Percentiles rank a stretch among this genome's conserved stretches.
Evolutionary conservation across 1,140 invertebrate species (phyloP).

Genomic region (Tetramorium parvispinum): DNA sequence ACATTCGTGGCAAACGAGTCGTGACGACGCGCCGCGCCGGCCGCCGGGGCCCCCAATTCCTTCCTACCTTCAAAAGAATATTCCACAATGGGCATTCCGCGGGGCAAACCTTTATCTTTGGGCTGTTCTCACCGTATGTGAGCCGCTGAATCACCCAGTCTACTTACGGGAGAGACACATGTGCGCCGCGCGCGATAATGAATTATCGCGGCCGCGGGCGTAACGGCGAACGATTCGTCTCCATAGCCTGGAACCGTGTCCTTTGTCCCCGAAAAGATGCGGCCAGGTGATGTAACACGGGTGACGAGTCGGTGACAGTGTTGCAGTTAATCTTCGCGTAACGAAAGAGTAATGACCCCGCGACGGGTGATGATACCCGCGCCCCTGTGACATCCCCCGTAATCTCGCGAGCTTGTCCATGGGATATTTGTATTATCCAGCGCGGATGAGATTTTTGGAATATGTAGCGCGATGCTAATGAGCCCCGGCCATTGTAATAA

Average conservation of each 20-base stretch:
- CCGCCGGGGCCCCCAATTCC: slow-evolving; percentile 54
- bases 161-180: slow-evolving; percentile 36
- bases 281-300: slow-evolving; percentile 27
- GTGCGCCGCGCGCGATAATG: slow-evolving; percentile 59
- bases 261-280: slow-evolving; percentile 35
- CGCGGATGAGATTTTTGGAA: slow-evolving; percentile 19
- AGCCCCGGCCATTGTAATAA: slow-evolving; percentile 13
- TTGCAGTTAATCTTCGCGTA: slow-evolving; percentile 45
- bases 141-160: slow-evolving; percentile 38
- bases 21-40: slow-evolving; percentile 60
- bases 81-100: slow-evolving; percentile 68
- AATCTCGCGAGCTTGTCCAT: background rate
- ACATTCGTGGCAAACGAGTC: slow-evolving; percentile 75
- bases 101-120: slow-evolving; percentile 66
- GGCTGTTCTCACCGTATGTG: slow-evolving; percentile 27
- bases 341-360: slow-evolving; percentile 53
- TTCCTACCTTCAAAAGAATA: slow-evolving; percentile 64
- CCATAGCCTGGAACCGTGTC: slow-evolving; percentile 21
- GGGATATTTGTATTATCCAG: slow-evolving; percentile 26
- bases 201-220: slow-evolving; percentile 49
- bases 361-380: slow-evolving; percentile 18
- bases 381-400: background rate
- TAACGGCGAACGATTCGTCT: slow-evolving; percentile 56
- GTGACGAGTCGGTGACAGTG: background rate
- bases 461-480: slow-evolving; percentile 31